These are phyloP conservation scores for Yasuhikotakia modesta DNA, from an alignment of 2,797 vertebrate genomes.

Conservation along the genomic window DNA sequence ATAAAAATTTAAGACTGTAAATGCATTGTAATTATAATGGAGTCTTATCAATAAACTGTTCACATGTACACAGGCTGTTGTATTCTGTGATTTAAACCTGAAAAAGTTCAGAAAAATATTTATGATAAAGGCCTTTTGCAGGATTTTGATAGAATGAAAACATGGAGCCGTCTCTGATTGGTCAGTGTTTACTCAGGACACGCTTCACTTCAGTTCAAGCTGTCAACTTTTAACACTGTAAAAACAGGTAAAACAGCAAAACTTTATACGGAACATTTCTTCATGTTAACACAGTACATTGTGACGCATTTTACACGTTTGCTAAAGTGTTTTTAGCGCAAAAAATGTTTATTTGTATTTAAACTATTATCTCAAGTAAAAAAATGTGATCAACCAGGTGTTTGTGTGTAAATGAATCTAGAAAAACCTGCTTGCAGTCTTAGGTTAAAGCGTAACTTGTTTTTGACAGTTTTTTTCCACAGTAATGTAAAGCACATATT, in stretches of 20 bases:
- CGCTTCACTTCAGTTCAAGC: no score
- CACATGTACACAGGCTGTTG: neutral
- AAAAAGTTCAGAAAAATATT: neutral
- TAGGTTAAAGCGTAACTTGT: neutral
- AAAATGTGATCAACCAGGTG: neutral
- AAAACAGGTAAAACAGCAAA: no score
- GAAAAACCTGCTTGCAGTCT: conserved; percentile 1
- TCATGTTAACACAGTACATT: no score
- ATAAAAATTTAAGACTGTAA: neutral
- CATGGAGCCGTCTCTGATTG: no score
- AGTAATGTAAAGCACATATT: neutral
- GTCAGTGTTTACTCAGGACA: no score
- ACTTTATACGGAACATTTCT: no score
- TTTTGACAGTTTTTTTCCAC: neutral
- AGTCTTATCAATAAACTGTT: conserved; percentile 18
- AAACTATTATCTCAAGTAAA: neutral
- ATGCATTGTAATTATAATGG: conserved; percentile 19
- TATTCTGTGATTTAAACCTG: neutral
- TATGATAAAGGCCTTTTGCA: neutral
- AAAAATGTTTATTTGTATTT: no score
- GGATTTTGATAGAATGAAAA: neutral
- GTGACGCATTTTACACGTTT: no score
- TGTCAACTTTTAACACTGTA: no score
- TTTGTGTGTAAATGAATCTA: neutral
- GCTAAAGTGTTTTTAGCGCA: no score